Evolutionary conservation across 2,888 invertebrate species (phyloP), one percentile per base, ranked within the genome.

Genomic region (Trichogramma dendrolimi): DNA sequence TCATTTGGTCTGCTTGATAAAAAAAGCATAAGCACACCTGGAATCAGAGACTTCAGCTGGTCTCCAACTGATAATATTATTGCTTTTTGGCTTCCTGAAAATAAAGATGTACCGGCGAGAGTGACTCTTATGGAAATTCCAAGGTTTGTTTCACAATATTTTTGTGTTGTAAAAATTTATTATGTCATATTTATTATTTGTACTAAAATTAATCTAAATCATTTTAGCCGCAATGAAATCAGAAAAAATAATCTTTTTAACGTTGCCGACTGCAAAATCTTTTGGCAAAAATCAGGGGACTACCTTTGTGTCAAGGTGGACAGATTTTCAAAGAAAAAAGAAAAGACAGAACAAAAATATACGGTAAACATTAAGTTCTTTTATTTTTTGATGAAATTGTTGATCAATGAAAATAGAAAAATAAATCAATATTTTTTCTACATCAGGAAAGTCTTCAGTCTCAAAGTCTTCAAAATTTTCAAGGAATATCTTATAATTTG

Each of bases 231-330:
- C 64, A 87, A 86, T 55, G 94, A 95, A 81, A 86, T 89, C 50
- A 87, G 96, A 68, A 92, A 93, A 68, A 96, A 96, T 80, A 97
- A 96, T 80, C 83, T 98, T 62, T 98, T 99, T 85, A 96, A 92
- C 67, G 98, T 99, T 0, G 96, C 96, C 1, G 96, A 97, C 78
- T 97, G 97, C 78, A 94, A 95, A 73, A 93, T 99, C 78, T 96
- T 96, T 79, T 99, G 99, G 99, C 98, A 99, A 80, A 96, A 95
- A 80, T 91, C 90, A 39, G 99, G 98, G 0, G 96, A 97, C 78
- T 96, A 96, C 78, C 84, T 99, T 43, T 97, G 97, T 72, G 97
- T 98, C 1, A 97, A 98, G 82, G 91, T 94, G 0, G 93, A 93
- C 77, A 83, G 90, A 61, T 90, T 87, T 79, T 88, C 91, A 4